Conservation (phyloP, 2,797 vertebrate species). For the Protosalanx chinensis region DNA sequence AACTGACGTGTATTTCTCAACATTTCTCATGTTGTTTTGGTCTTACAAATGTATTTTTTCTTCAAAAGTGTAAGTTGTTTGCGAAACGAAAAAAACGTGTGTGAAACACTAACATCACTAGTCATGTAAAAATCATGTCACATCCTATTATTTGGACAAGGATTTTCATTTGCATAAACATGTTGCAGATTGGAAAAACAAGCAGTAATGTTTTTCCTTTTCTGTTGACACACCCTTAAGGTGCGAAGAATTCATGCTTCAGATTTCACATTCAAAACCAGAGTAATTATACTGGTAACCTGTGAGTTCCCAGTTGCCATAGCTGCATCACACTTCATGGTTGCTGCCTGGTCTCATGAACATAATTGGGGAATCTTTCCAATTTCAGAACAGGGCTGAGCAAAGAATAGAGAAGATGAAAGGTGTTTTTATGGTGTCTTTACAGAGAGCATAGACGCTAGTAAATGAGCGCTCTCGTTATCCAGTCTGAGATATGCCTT, state of each 20-base stretch:
- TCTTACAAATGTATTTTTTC: no score
- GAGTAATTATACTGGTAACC: not conserved
- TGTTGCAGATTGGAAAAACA: not conserved
- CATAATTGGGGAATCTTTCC: slow-evolving; percentile 20
- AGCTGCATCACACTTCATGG: slow-evolving; percentile 6
- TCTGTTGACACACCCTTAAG: not conserved
- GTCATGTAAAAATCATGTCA: no score
- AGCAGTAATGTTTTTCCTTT: not conserved
- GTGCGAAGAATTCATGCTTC: not conserved
- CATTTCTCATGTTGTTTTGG: no score
- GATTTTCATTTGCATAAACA: not conserved
- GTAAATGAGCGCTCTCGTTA: slow-evolving; percentile 18
- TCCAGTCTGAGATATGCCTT: not conserved
- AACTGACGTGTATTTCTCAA: no score
- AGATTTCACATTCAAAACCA: slow-evolving; percentile 15
- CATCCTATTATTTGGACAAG: no score
- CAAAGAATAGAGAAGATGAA: slow-evolving; percentile 24
- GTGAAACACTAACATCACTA: no score
- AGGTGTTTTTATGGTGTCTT: slow-evolving; percentile 25
- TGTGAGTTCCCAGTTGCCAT: slow-evolving; percentile 13
- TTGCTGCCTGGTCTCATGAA: not conserved
- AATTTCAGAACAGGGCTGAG: slow-evolving; percentile 21
- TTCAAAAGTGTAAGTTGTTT: no score
- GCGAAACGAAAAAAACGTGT: no score
- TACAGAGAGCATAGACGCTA: slow-evolving; percentile 11